Conservation (phyloP, 2,797 vertebrate species). For the Paedocypris micromegethes region DNA sequence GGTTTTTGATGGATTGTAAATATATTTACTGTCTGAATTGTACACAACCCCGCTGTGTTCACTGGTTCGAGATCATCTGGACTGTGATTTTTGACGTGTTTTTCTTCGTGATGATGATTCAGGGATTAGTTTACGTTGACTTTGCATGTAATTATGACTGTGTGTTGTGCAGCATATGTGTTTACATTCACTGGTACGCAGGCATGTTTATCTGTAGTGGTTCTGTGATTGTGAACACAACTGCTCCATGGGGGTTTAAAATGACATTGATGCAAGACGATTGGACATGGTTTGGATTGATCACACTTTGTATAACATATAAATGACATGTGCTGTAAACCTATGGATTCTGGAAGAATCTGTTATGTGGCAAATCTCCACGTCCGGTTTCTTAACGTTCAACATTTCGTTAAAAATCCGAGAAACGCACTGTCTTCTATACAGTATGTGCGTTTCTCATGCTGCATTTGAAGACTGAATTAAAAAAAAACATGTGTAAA, state of each 20-base stretch:
- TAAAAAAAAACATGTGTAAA: neutral
- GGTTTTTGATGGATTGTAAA: neutral
- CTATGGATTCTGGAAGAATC: conserved; percentile 26
- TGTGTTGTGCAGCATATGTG: conserved; percentile 12
- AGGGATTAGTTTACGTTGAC: conserved; percentile 7
- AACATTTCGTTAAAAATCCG: conserved; percentile 12
- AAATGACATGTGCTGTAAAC: conserved; percentile 47
- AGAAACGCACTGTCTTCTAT: neutral
- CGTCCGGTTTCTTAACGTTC: conserved; percentile 7
- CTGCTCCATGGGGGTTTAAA: conserved; percentile 43
- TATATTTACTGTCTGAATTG: neutral
- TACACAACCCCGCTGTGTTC: neutral
- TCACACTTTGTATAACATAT: conserved; percentile 49
- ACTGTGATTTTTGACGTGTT: conserved; percentile 44
- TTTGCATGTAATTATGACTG: neutral
- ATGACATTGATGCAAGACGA: conserved; percentile 58
- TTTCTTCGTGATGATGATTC: conserved; percentile 6
- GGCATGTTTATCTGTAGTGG: conserved; percentile 25
- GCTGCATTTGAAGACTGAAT: neutral
- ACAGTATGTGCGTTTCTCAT: neutral
- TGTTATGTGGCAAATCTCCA: conserved; percentile 29
- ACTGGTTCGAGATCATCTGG: conserved; percentile 6
- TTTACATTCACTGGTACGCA: conserved; percentile 19
- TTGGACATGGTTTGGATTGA: conserved; percentile 49
- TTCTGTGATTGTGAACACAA: conserved; percentile 37